Percentiles rank a stretch among this genome's conserved stretches.
phyloP scores from a whole-genome alignment of 2,888 invertebrate species.

The Melanostoma mellinum region DNA sequence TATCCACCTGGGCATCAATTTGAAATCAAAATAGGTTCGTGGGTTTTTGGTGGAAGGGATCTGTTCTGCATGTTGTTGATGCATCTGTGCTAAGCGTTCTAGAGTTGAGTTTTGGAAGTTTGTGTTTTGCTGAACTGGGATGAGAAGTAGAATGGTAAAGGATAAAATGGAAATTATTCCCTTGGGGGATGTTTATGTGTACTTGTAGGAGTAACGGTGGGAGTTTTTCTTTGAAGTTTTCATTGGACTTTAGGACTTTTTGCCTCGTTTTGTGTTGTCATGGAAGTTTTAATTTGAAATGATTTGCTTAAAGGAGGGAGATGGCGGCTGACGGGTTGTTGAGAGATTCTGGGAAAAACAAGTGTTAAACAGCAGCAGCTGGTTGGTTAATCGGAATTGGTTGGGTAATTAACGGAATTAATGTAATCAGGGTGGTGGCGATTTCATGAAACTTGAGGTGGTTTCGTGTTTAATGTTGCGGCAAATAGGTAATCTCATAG shows the following conservation, averaged over 20 bases:
- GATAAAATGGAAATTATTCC: slow-evolving; percentile 60
- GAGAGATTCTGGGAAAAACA: slow-evolving; percentile 30
- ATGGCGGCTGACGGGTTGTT: neutral
- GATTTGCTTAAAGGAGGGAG: slow-evolving; percentile 37
- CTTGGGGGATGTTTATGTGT: slow-evolving; percentile 35
- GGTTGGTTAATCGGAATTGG: slow-evolving; percentile 21
- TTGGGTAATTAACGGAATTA: slow-evolving; percentile 62
- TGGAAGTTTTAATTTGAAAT: slow-evolving; percentile 63
- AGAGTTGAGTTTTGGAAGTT: slow-evolving; percentile 47
- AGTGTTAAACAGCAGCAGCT: neutral
- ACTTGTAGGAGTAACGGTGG: slow-evolving; percentile 3
- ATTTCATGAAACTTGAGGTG: slow-evolving; percentile 34
- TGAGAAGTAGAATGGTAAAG: slow-evolving; percentile 3
- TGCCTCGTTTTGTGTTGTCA: slow-evolving; percentile 56
- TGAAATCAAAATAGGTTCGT: slow-evolving; percentile 70
- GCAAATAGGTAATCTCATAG: neutral
- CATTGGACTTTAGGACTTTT: slow-evolving; percentile 65
- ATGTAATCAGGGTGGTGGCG: slow-evolving; percentile 41
- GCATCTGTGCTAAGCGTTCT: slow-evolving; percentile 64
- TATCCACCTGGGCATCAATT: slow-evolving; percentile 72
- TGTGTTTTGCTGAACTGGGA: slow-evolving; percentile 29
- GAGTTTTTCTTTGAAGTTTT: slow-evolving; percentile 60
- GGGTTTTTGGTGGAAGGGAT: slow-evolving; percentile 10
- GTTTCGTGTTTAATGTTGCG: slow-evolving; percentile 18
- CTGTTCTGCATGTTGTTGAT: slow-evolving; percentile 57